Conservation (phyloP, 2,113 vertebrate genomes). For the Stegostoma tigrinum region DNA sequence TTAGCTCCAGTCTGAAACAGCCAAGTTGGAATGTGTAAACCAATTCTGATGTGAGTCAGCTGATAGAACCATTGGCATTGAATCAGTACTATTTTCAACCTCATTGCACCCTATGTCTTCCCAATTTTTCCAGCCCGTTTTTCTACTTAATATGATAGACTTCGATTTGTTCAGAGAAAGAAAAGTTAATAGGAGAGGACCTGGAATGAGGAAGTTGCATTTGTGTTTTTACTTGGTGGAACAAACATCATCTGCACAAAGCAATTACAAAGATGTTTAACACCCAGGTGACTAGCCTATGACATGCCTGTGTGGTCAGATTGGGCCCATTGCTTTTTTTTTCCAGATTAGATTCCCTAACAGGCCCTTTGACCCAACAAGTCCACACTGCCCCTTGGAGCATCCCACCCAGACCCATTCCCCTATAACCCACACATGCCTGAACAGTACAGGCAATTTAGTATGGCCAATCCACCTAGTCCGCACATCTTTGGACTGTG, state of each 20-base stretch:
- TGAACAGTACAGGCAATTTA: too few relatives aligned
- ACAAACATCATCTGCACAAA: not conserved
- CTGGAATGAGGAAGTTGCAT: not conserved
- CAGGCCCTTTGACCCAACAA: too few relatives aligned
- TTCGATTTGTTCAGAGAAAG: not conserved
- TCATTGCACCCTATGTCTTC: not conserved
- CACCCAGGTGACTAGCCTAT: not conserved
- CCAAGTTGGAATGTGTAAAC: not conserved
- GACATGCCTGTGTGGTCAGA: not conserved
- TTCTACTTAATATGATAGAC: not conserved
- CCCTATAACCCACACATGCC: too few relatives aligned
- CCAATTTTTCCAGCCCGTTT: not conserved
- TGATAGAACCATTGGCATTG: too few relatives aligned
- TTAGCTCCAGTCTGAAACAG: not conserved
- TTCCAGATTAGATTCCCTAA: too few relatives aligned
- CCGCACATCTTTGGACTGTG: too few relatives aligned
- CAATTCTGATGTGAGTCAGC: not conserved
- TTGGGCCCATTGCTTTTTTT: not conserved
- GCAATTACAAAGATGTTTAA: not conserved
- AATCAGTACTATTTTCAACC: too few relatives aligned
- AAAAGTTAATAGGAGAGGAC: not conserved
- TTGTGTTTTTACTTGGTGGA: not conserved
- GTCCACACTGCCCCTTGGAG: too few relatives aligned
- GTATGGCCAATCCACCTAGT: too few relatives aligned
- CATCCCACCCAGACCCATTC: too few relatives aligned